Conservation (phyloP, 1,140 invertebrate genomes). For the Bombyx mori region DNA sequence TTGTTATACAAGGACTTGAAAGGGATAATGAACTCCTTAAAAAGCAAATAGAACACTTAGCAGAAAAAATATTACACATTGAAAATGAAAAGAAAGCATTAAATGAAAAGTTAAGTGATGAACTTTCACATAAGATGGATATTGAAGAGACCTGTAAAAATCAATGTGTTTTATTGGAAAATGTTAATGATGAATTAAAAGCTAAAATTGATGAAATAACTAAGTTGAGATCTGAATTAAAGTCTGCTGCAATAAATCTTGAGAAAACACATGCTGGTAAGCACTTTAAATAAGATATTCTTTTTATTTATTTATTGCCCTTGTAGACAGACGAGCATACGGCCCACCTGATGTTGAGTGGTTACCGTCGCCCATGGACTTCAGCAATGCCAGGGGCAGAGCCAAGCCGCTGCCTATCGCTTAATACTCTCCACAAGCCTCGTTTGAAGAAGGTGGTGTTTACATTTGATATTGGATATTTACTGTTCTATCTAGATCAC, state of each 20-base stretch:
- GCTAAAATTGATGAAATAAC: conserved; percentile 14
- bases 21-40: conserved; percentile 18
- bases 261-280: conserved; percentile 26
- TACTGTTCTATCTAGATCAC: background rate
- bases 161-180: conserved; percentile 20
- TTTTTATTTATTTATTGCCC: too few relatives aligned
- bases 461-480: background rate
- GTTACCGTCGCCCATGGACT: too few relatives aligned
- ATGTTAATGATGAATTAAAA: conserved; percentile 15
- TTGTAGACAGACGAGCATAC: too few relatives aligned
- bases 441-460: background rate
- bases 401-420: too few relatives aligned
- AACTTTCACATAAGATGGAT: conserved; percentile 19
- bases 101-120: conserved; percentile 16
- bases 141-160: conserved; percentile 30
- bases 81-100: conserved; percentile 23
- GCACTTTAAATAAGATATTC: background rate
- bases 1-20: conserved; percentile 23
- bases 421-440: too few relatives aligned
- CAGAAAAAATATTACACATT: conserved; percentile 12
- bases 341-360: too few relatives aligned
- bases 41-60: conserved; percentile 5
- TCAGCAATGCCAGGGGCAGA: too few relatives aligned
- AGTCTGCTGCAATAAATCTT: conserved; percentile 11
- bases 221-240: conserved; percentile 13